phyloP scores from a whole-genome alignment of 2,113 vertebrate species.

The Petaurus breviceps region DNA sequence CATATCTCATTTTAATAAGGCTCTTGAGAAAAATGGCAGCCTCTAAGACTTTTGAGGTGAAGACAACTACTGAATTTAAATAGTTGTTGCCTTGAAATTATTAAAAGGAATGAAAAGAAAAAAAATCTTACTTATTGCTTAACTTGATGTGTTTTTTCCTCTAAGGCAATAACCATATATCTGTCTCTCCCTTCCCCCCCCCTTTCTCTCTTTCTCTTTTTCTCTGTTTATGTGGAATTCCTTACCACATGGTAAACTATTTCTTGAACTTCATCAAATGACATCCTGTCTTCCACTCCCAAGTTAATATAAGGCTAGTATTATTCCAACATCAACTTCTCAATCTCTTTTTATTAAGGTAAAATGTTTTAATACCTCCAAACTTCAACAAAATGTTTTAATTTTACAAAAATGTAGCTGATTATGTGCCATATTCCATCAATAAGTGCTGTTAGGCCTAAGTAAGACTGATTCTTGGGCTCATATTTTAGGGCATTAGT shows the following conservation, averaged over 20 bases:
- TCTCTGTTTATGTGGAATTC: too few relatives aligned
- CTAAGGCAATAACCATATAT: background rate
- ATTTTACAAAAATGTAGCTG: background rate
- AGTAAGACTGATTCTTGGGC: background rate
- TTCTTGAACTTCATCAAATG: background rate
- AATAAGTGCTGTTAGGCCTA: background rate
- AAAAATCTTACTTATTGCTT: constrained; percentile 14
- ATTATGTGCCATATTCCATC: background rate
- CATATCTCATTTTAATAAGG: background rate
- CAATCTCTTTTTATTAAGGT: background rate
- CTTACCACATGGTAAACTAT: background rate
- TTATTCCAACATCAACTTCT: background rate
- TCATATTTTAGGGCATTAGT: background rate
- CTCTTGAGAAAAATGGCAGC: background rate
- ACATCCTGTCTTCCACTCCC: background rate
- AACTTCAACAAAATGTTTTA: background rate
- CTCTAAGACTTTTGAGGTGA: constrained; percentile 20
- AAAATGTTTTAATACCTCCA: background rate
- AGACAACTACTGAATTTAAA: constrained; percentile 23
- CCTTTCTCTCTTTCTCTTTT: too few relatives aligned
- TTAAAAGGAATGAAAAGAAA: background rate
- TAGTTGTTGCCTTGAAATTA: constrained; percentile 23
- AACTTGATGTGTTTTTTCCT: background rate
- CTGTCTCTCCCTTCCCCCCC: too few relatives aligned
- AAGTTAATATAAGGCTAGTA: background rate